A percentile compares a stretch with the other conserved stretches of the same genome.
Evolutionary conservation across 2,113 vertebrate genomes (phyloP).

Genomic region (Ranitomeya imitator): DNA sequence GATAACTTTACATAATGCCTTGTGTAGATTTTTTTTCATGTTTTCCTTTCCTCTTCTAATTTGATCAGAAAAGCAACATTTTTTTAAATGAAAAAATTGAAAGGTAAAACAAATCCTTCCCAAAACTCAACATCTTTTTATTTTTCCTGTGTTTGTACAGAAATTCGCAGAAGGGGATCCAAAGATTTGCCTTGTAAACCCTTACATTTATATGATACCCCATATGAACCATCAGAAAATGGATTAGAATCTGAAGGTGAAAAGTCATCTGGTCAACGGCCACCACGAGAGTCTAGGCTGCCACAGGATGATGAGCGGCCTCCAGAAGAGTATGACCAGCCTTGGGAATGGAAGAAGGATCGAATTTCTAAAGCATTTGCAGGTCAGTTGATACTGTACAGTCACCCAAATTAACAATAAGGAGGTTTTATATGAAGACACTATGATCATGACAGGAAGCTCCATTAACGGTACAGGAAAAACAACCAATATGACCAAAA

Average conservation of each 20-base stretch:
- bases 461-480: not conserved
- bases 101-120: not conserved
- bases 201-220: conserved; percentile 88
- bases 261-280: conserved; percentile 66
- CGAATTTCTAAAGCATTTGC: conserved; percentile 95
- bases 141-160: conserved; percentile 61
- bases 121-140: not conserved
- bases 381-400: conserved; percentile 71
- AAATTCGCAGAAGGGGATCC: conserved; percentile 75
- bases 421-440: conserved; percentile 13
- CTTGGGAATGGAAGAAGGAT: conserved; percentile 99
- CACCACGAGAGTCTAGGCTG: conserved; percentile 85
- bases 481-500: not conserved
- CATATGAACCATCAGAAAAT: conserved; percentile 83
- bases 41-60: not conserved
- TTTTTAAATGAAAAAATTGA: not conserved
- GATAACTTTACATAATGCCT: not conserved
- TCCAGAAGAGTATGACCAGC: conserved; percentile 96
- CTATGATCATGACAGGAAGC: not conserved
- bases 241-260: conserved; percentile 75
- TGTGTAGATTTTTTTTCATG: not conserved
- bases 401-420: not conserved
- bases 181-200: conserved; percentile 69
- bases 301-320: conserved; percentile 94
- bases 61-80: not conserved